Base-by-base conservation (phyloP, 2,888 invertebrate genomes). In the Coelogynopora nodosa region DNA sequence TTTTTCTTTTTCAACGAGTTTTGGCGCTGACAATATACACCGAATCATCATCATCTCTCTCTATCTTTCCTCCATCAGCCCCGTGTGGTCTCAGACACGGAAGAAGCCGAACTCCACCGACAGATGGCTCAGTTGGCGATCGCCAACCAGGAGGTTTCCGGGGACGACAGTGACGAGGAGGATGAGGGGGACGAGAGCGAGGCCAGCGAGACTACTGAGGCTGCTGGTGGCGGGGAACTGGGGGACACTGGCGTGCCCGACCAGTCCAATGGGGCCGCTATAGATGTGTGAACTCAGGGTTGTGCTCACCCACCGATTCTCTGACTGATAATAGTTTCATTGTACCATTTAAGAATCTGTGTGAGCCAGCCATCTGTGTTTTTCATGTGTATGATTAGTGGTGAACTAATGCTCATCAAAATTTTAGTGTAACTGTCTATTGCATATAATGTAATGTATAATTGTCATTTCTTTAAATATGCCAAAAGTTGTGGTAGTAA, bases 51-150 rank as follows among this genome's bases (percentile, higher is more conserved):
- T n/a, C n/a, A n/a, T n/a, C n/a, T n/a, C n/a, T n/a, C n/a, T n/a
- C n/a, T n/a, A n/a, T n/a, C n/a, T n/a, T n/a, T 89, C 87, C 87
- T 87, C 87, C 90, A 91, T 0, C 91, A 96, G 95, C 97, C 98
- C 81, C 97, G 98, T 93, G 97, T 99, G 88, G 98, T 99, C 30
- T 98, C 99, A 0, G 98, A 98, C 86, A 95, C 96, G 26, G 99
- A 99, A 92, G 99, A 99, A 92, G 96, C 96, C 0, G 98, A 98
- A 92, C 93, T 98, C 89, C 95, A 96, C 85, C 94, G 96, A 90
- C 96, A 97, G 92, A 95, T 98, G 95, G 97, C 97, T 93, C 94
- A 95, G 89, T 95, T 97, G 18, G 97, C 97, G 92, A 94, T 95
- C 82, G 97, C 97, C 92, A 98, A 98, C 92, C 95, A 95, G 0